phyloP scores from a whole-genome alignment of 1,140 invertebrate genomes.

The Lethrus apterus region DNA sequence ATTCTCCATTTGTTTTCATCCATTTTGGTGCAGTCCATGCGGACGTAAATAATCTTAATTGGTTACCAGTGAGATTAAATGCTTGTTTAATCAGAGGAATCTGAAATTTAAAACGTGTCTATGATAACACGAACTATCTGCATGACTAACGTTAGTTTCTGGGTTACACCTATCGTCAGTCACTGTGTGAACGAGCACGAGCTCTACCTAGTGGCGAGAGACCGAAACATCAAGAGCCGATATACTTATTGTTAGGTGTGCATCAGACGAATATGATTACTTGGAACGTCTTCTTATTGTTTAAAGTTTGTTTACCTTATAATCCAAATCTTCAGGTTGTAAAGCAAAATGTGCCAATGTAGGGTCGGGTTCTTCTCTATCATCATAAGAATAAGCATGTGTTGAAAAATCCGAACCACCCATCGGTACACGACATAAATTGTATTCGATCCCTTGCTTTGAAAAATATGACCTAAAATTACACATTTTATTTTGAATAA shows the following conservation, averaged over 20 bases:
- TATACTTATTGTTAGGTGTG: no score
- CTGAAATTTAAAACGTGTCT: no score
- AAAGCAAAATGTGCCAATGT: conserved; percentile 35
- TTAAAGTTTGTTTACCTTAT: conserved; percentile 24
- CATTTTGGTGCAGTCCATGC: conserved; percentile 84
- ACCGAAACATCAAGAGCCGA: no score
- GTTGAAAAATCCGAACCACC: conserved; percentile 75
- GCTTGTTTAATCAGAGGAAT: conserved; percentile 16
- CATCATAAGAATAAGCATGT: conserved; percentile 60
- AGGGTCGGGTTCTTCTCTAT: conserved; percentile 35
- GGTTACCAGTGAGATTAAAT: conserved; percentile 21
- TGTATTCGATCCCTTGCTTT: conserved; percentile 61
- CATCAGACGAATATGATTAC: background rate
- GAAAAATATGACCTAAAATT: conserved; percentile 43
- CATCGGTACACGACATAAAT: conserved; percentile 67
- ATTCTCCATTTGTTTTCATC: conserved; percentile 82
- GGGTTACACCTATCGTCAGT: no score
- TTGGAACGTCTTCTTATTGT: background rate
- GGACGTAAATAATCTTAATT: conserved; percentile 42
- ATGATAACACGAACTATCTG: no score
- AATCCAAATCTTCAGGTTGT: conserved; percentile 35
- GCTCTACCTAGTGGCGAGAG: no score
- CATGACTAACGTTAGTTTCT: no score
- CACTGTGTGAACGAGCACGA: no score
- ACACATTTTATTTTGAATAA: conserved; percentile 46